phyloP scores from a whole-genome alignment of 2,888 invertebrate species.

The Agonopterix heracliana region DNA sequence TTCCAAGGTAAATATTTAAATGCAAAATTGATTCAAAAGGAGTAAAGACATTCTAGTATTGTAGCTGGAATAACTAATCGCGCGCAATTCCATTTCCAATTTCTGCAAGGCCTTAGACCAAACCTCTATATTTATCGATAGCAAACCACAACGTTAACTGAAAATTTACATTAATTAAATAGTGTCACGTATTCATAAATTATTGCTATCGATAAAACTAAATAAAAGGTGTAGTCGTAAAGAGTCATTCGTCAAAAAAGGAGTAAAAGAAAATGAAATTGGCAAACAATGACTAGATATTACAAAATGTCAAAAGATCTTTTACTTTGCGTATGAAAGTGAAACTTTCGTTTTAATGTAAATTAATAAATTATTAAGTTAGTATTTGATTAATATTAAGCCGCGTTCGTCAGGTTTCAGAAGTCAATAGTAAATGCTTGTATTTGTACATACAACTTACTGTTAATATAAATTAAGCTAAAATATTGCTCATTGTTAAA shows the following conservation, averaged over 20 bases:
- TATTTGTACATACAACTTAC: constrained; percentile 43
- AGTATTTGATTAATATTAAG: constrained; percentile 22
- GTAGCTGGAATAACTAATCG: neutral
- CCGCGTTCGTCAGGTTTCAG: constrained; percentile 54
- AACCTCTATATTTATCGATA: too few relatives aligned
- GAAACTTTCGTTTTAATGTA: constrained; percentile 25
- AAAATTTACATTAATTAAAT: too few relatives aligned
- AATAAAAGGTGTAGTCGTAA: too few relatives aligned
- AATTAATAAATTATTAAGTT: constrained; percentile 30
- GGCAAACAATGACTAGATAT: too few relatives aligned
- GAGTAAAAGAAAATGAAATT: too few relatives aligned
- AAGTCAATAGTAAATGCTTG: constrained; percentile 37
- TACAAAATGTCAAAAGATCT: neutral
- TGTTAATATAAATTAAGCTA: neutral
- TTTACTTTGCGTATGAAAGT: constrained; percentile 14
- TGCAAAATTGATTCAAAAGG: neutral
- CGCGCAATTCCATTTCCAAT: neutral
- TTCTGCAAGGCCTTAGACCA: neutral
- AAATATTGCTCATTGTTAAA: neutral
- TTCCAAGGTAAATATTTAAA: constrained; percentile 1
- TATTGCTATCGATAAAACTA: too few relatives aligned
- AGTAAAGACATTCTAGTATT: neutral
- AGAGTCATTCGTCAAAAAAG: too few relatives aligned
- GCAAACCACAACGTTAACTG: too few relatives aligned
- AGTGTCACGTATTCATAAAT: too few relatives aligned